Evolutionary conservation across 2,797 vertebrate genomes (phyloP).

Genomic region (Glyptemys insculpta): DNA sequence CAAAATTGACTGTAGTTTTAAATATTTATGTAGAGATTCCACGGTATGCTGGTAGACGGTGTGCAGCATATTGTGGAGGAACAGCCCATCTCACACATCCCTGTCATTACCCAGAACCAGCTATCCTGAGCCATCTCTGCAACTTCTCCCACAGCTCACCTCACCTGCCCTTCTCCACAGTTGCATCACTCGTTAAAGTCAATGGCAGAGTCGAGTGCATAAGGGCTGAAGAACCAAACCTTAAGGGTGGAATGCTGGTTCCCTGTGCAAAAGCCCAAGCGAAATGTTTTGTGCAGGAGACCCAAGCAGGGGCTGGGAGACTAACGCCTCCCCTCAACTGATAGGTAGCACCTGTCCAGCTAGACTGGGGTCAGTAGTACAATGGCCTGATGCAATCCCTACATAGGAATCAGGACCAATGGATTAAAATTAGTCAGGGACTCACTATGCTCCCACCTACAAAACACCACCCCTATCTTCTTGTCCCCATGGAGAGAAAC

Average conservation of each 20-base stretch:
- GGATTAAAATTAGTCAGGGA: not conserved
- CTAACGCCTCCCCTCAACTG: not conserved
- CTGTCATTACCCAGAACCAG: fast-evolving
- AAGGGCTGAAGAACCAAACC: not conserved
- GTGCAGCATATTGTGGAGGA: not conserved
- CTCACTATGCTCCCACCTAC: not conserved
- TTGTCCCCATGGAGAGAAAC: not conserved
- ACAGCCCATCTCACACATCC: not conserved
- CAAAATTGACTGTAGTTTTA: not conserved
- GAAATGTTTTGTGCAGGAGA: not conserved
- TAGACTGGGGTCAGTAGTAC: not conserved
- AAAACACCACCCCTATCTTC: not conserved
- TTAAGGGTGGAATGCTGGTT: not conserved
- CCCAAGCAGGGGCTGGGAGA: not conserved
- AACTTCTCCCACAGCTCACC: not conserved
- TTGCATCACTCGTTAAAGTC: not conserved
- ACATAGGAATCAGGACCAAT: not conserved
- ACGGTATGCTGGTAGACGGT: not conserved
- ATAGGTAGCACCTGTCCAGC: not conserved
- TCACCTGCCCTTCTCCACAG: not conserved
- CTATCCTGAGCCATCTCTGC: not conserved
- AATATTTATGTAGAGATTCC: not conserved
- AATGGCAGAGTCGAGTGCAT: not conserved
- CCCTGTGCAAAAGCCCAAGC: not conserved
- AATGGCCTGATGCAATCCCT: not conserved